These are phyloP conservation scores for Zygogramma bicolorata DNA, from an alignment of 2,888 invertebrate species.

Conservation along the genomic window DNA sequence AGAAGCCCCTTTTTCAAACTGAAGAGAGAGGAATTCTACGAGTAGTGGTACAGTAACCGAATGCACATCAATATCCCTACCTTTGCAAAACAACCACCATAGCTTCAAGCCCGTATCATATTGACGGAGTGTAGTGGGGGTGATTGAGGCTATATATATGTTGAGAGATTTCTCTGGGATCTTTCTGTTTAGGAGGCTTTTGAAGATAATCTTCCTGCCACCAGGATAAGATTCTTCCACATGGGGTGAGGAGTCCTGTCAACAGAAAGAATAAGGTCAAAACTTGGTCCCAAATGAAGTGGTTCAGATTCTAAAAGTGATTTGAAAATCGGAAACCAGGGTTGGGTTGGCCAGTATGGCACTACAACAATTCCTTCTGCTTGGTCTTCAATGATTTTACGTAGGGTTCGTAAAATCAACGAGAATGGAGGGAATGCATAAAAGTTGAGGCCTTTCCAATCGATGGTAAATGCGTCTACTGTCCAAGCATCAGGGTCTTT, in stretches of 20 bases:
- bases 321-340: constrained; percentile 22
- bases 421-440: constrained; percentile 57
- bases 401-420: constrained; percentile 45
- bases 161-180: neutral
- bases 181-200: neutral
- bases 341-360: constrained; percentile 51
- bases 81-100: neutral
- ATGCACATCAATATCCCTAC: neutral
- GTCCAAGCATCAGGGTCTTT: constrained; percentile 43
- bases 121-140: neutral
- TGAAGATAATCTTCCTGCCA: neutral
- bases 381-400: constrained; percentile 52
- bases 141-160: neutral
- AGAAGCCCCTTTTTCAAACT: neutral
- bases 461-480: constrained; percentile 52
- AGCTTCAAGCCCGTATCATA: neutral
- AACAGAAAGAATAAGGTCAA: neutral
- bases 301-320: neutral
- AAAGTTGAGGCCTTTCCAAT: constrained; percentile 36
- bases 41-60: neutral
- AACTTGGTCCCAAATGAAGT: constrained; percentile 9
- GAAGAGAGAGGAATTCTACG: neutral
- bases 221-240: neutral
- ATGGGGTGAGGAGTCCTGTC: neutral
- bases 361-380: constrained; percentile 53